Conservation (phyloP, 1,140 invertebrate species). For the Aphaenogaster ashmeadi region DNA sequence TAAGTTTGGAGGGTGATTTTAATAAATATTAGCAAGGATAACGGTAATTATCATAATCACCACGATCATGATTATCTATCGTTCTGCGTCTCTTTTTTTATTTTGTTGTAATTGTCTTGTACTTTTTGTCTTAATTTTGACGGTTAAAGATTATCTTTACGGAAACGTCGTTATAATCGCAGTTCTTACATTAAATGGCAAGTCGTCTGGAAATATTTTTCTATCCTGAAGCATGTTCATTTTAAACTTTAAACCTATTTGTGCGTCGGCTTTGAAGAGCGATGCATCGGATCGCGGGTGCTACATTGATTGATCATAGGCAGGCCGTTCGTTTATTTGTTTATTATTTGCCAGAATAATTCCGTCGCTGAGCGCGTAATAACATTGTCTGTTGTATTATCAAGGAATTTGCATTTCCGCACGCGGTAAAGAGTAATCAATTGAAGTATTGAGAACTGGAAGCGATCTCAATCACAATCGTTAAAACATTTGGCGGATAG, state of each 20-base stretch:
- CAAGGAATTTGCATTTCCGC: slow-evolving; percentile 44
- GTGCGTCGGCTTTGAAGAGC: background rate
- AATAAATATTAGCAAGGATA: too few relatives aligned
- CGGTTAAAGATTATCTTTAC: background rate
- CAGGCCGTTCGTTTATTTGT: slow-evolving; percentile 71
- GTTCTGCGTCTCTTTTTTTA: background rate
- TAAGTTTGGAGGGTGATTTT: too few relatives aligned
- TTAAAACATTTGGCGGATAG: slow-evolving; percentile 42
- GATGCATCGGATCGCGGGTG: background rate
- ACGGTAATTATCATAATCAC: too few relatives aligned
- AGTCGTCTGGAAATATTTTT: slow-evolving; percentile 7
- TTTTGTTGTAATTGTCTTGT: background rate
- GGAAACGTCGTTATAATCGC: background rate
- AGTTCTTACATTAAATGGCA: background rate
- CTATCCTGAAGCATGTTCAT: background rate
- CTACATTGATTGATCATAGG: slow-evolving; percentile 25
- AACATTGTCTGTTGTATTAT: slow-evolving; percentile 44
- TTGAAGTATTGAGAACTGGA: slow-evolving; percentile 49
- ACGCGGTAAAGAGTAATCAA: slow-evolving; percentile 44
- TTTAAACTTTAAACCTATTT: slow-evolving; percentile 10
- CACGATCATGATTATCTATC: too few relatives aligned
- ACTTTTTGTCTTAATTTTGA: background rate
- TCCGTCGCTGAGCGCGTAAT: slow-evolving; percentile 64
- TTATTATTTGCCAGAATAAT: slow-evolving; percentile 71
- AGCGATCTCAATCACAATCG: slow-evolving; percentile 52